These are phyloP conservation scores for Bergia sp. DNA, from an alignment of 92 coral and sea anemone species.

Conservation along the genomic window DNA sequence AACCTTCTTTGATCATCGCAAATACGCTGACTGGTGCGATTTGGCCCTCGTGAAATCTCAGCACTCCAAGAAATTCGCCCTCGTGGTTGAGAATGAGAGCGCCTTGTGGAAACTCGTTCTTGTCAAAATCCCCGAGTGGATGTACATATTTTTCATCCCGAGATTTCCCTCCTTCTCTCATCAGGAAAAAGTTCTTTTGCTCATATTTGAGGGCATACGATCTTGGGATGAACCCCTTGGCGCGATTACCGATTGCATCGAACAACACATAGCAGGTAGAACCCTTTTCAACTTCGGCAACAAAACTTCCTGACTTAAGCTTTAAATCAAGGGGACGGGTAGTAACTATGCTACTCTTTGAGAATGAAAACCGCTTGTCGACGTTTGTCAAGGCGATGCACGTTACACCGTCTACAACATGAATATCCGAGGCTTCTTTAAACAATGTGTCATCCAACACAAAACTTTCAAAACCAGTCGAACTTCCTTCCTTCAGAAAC, in stretches of 20 bases:
- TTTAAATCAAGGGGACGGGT: constrained; percentile 23
- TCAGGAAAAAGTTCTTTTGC: not conserved
- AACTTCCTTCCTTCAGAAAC: not conserved
- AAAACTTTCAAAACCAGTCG: constrained; percentile 8
- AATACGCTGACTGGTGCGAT: not conserved
- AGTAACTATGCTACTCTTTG: not conserved
- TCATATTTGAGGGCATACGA: constrained; percentile 13
- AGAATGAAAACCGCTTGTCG: constrained; percentile 12
- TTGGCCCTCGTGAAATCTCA: not conserved
- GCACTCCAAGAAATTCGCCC: constrained; percentile 13
- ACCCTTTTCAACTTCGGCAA: not conserved
- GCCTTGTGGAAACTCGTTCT: constrained; percentile 7
- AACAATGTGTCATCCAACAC: not conserved
- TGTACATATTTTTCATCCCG: not conserved
- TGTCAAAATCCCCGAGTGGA: not conserved
- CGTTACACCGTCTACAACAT: constrained; percentile 2
- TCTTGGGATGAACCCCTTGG: constrained; percentile 27
- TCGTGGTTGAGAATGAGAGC: constrained; percentile 3
- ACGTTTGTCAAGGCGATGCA: constrained; percentile 21
- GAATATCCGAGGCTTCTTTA: constrained; percentile 7
- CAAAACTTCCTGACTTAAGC: not conserved
- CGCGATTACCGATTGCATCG: constrained; percentile 39
- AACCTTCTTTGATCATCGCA: not conserved
- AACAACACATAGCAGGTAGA: constrained; percentile 23
- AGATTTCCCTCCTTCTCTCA: not conserved